A percentile compares a stretch with the other conserved stretches of the same genome.
Evolutionary conservation across 30 jellyfish, hydroid and myxozoan species (phyloP).

Genomic region (Hydractinia echinata): DNA sequence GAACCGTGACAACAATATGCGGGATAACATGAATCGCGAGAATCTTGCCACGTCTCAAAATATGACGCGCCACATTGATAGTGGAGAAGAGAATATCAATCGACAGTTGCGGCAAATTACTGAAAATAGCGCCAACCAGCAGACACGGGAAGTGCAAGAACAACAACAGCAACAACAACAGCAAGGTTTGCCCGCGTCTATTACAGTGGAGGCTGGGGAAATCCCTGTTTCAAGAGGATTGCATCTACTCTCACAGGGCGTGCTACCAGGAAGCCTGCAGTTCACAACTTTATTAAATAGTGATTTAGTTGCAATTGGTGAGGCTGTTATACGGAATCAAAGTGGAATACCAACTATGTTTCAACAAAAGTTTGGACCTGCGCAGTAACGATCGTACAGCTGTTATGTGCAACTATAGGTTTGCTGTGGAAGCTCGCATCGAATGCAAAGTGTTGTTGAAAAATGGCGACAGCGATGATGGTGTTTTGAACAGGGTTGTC

Average conservation of each 20-base stretch:
- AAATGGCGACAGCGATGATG: too few species aligned
- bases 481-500: too few species aligned
- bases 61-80: background rate
- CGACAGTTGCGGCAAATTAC: slow-evolving; percentile 5
- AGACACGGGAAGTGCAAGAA: slow-evolving; percentile 7
- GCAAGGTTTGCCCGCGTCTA: slow-evolving; percentile 12
- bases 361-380: slow-evolving; percentile 34
- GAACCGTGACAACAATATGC: background rate
- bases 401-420: too few species aligned
- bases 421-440: too few species aligned
- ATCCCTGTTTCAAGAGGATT: slow-evolving; percentile 45
- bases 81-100: slow-evolving; percentile 8
- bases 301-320: slow-evolving; percentile 86
- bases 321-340: slow-evolving; percentile 80
- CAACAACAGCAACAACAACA: slow-evolving; percentile 32
- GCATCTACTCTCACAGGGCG: slow-evolving; percentile 79
- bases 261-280: slow-evolving; percentile 70
- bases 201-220: slow-evolving; percentile 29
- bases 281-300: slow-evolving; percentile 76
- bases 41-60: slow-evolving; percentile 6
- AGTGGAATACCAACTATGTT: slow-evolving; percentile 38
- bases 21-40: background rate
- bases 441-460: too few species aligned
- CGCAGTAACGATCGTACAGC: slow-evolving; percentile 7
- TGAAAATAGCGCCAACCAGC: background rate